Evolutionary conservation across 2,113 vertebrate genomes (phyloP).

Genomic region (Saguinus midas): DNA sequence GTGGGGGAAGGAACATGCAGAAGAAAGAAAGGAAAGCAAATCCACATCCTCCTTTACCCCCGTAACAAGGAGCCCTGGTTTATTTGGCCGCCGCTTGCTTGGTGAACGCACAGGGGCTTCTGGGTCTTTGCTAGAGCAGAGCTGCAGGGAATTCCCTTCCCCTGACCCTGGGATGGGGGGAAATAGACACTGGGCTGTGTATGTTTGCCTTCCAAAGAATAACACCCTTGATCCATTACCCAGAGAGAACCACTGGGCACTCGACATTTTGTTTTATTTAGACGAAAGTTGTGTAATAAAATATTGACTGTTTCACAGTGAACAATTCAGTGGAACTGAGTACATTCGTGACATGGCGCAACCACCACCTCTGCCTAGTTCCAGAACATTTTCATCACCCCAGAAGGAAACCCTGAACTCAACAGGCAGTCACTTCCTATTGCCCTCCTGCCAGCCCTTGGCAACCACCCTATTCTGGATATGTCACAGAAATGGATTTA

Average conservation of each 20-base stretch:
- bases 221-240: rapidly evolving
- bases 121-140: rapidly evolving
- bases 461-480: no score
- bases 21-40: not conserved
- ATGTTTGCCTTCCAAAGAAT: rapidly evolving
- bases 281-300: not conserved
- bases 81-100: rapidly evolving
- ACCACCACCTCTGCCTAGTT: rapidly evolving
- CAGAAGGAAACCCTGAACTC: rapidly evolving
- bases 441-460: rapidly evolving
- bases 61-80: rapidly evolving
- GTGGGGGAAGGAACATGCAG: not conserved
- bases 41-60: rapidly evolving
- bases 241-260: no score
- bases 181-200: not conserved
- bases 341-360: rapidly evolving
- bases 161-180: rapidly evolving
- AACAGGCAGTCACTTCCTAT: rapidly evolving
- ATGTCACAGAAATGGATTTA: not conserved
- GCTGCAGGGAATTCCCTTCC: rapidly evolving
- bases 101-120: rapidly evolving
- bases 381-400: not conserved
- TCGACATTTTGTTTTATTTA: not conserved
- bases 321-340: no score
- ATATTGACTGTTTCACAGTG: not conserved